phyloP scores from a whole-genome alignment of 2,113 vertebrate species.

The Rutilus rutilus region DNA sequence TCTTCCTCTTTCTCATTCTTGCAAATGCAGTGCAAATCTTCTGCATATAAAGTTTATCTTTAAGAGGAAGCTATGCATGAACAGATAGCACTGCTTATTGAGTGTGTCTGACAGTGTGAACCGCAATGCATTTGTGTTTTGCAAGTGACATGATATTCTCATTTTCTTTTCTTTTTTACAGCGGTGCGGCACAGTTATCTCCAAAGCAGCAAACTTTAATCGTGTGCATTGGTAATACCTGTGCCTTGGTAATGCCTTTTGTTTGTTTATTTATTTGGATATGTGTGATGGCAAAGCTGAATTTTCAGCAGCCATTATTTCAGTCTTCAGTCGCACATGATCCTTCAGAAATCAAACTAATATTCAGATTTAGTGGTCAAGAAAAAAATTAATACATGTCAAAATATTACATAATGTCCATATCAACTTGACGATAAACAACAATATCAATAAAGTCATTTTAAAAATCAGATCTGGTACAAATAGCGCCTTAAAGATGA shows the following conservation, averaged over 20 bases:
- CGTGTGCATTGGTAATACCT: background rate
- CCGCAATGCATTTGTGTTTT: background rate
- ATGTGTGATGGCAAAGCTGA: background rate
- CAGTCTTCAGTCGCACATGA: background rate
- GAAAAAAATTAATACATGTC: background rate
- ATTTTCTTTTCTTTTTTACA: background rate
- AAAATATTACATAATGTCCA: background rate
- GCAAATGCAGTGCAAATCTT: background rate
- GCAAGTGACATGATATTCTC: background rate
- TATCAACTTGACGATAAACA: background rate
- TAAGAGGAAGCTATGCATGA: slow-evolving; percentile 22
- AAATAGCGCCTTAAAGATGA: background rate
- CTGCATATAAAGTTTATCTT: background rate
- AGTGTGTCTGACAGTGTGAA: background rate
- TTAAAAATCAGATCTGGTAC: background rate
- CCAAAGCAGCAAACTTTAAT: background rate
- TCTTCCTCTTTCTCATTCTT: slow-evolving; percentile 5
- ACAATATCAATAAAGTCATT: background rate
- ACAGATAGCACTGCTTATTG: background rate
- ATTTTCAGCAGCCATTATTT: background rate
- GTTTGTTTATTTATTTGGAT: no score
- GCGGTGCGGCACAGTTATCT: background rate
- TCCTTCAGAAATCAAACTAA: background rate
- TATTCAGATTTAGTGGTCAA: background rate
- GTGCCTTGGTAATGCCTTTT: background rate